A percentile compares a stretch with the other conserved stretches of the same genome.
phyloP scores from a whole-genome alignment of 2,797 vertebrate species.

The Pangasius mekongensis region DNA sequence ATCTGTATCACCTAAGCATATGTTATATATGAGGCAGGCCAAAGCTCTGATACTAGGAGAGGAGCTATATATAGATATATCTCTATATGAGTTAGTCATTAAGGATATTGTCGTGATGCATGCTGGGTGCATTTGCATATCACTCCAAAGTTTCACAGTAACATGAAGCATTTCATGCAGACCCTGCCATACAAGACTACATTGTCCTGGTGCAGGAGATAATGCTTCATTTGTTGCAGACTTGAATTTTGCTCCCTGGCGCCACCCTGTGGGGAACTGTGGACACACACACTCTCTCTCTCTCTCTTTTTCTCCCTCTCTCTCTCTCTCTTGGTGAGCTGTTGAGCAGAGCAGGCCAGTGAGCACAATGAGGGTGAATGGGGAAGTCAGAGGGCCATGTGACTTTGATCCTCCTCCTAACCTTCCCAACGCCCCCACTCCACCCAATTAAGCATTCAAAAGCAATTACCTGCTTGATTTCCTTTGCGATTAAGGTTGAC shows the following conservation, averaged over 20 bases:
- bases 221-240: constrained; percentile 17
- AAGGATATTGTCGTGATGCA: constrained; percentile 51
- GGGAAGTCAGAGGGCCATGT: constrained; percentile 41
- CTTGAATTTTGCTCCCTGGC: constrained; percentile 64
- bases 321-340: not conserved
- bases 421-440: constrained; percentile 31
- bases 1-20: constrained; percentile 10
- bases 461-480: constrained; percentile 97
- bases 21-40: constrained; percentile 51
- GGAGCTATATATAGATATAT: constrained; percentile 18
- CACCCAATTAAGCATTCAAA: constrained; percentile 86
- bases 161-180: constrained; percentile 38
- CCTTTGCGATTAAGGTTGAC: constrained; percentile 84
- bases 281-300: not conserved
- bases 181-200: constrained; percentile 56
- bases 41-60: constrained; percentile 36
- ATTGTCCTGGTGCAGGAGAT: constrained; percentile 14
- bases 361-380: constrained; percentile 27
- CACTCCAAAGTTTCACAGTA: constrained; percentile 31
- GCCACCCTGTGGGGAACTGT: constrained; percentile 64
- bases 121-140: constrained; percentile 70
- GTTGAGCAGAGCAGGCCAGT: constrained; percentile 16
- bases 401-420: constrained; percentile 53
- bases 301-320: not conserved
- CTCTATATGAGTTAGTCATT: constrained; percentile 65